phyloP scores from a whole-genome alignment of 2,888 invertebrate genomes.

The Tillus elongatus region DNA sequence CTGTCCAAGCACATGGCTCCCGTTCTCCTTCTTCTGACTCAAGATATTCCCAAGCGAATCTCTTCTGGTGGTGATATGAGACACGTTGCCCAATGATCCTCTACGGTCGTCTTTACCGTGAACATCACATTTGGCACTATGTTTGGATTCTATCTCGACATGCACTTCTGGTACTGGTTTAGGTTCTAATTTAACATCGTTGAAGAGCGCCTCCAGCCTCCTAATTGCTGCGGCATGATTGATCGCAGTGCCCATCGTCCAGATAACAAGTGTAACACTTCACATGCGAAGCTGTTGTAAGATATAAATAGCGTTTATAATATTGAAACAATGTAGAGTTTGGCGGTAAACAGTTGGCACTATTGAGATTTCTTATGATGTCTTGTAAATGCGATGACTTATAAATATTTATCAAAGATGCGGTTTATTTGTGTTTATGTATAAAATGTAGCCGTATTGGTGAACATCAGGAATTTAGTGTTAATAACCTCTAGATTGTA shows the following conservation, averaged over 20 bases:
- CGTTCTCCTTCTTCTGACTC: constrained; percentile 29
- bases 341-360: no score
- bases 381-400: no score
- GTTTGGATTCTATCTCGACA: constrained; percentile 47
- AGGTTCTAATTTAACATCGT: constrained; percentile 51
- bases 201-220: constrained; percentile 64
- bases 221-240: constrained; percentile 60
- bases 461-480: no score
- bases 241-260: constrained; percentile 43
- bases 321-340: no score
- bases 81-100: constrained; percentile 50
- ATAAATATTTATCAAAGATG: no score
- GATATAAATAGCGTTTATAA: no score
- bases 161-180: constrained; percentile 27
- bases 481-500: no score
- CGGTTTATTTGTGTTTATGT: no score
- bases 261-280: no score
- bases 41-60: constrained; percentile 47
- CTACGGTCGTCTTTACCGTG: constrained; percentile 47
- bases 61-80: constrained; percentile 44
- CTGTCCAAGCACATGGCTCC: constrained; percentile 21
- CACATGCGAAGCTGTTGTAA: no score
- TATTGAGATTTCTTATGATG: no score
- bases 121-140: constrained; percentile 61
- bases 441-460: no score